Evolutionary conservation across 2,888 invertebrate genomes (phyloP), one percentile per base, ranked within the genome.

Genomic region (Noctua comes): DNA sequence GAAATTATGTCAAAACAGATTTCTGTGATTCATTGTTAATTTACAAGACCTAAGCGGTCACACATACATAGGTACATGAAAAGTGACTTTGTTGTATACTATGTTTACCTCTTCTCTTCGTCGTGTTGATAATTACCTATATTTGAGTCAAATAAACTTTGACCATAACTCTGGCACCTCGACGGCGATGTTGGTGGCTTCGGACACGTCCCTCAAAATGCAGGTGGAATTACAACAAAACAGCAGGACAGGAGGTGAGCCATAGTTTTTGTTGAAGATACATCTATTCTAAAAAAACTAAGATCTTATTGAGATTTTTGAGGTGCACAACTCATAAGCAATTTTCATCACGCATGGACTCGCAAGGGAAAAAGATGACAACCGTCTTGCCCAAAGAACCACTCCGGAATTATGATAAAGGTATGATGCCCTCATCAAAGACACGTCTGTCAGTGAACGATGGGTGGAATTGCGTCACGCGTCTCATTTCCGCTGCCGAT

Each of bases 341-440:
- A 48, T 48, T n/a, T 36, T 1, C 0, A n/a, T 13, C 21, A 21
- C 18, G 5, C 69, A 69, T 48, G 46, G 8, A 16, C 40, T 40
- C 36, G 16, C 57, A 66, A 46, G 13, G 24, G 36, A 6, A 54
- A 72, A 43, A 27, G 2, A n/a, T 54, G 27, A 11, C 27, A 46
- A 31, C 11, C 31, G 13, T 36, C 24, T 57, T 54, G 5, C 36
- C 27, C 48, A 54, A 46, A 27, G 27, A 43, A 48, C 10, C 46
- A 51, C 36, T 76, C 43, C 18, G 4, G 65, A 78, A 40, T 76
- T 71, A 13, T 68, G 68, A 79, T 21, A 79, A 71, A 84, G 79
- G 71, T 79, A 59, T 80, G 48, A 76, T 68, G 77, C 31, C 78
- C 59, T 27, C 70, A 62, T 83, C 72, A 81, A 72, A 72, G 68